These are phyloP conservation scores for Alauda arvensis DNA, from an alignment of 2,797 vertebrate species.

Conservation along the genomic window DNA sequence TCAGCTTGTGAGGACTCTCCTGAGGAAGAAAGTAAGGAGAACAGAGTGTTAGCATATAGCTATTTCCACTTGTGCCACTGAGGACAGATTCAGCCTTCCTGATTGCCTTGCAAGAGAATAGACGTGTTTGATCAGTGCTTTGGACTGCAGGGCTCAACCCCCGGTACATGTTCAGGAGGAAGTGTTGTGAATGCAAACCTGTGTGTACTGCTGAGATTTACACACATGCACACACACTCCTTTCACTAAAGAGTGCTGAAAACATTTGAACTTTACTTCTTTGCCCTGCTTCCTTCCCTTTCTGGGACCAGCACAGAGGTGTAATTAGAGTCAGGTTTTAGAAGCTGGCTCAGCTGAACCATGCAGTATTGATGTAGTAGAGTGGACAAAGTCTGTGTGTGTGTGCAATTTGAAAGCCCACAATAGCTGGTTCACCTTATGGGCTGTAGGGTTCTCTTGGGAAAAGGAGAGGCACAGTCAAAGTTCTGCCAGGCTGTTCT, in stretches of 20 bases:
- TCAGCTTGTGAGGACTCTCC: neutral
- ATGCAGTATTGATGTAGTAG: neutral
- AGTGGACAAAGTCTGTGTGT: neutral
- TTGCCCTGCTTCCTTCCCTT: neutral
- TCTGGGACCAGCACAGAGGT: neutral
- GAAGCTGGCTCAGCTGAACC: neutral
- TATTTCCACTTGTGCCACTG: neutral
- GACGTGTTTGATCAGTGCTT: accelerated
- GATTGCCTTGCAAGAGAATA: neutral
- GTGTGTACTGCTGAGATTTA: neutral
- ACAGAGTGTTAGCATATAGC: neutral
- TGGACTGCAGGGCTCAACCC: neutral
- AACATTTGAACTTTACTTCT: neutral
- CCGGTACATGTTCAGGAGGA: accelerated
- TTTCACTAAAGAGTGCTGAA: neutral
- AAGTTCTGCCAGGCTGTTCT: neutral
- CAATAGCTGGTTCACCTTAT: neutral
- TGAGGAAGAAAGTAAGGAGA: neutral
- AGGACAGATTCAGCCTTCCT: neutral
- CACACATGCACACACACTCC: accelerated
- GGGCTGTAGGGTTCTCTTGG: neutral
- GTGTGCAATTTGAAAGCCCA: accelerated
- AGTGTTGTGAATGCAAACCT: neutral
- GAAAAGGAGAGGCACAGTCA: neutral
- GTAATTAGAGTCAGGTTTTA: neutral